phyloP scores from a whole-genome alignment of 2,113 vertebrate species.

The Siniperca chuatsi region DNA sequence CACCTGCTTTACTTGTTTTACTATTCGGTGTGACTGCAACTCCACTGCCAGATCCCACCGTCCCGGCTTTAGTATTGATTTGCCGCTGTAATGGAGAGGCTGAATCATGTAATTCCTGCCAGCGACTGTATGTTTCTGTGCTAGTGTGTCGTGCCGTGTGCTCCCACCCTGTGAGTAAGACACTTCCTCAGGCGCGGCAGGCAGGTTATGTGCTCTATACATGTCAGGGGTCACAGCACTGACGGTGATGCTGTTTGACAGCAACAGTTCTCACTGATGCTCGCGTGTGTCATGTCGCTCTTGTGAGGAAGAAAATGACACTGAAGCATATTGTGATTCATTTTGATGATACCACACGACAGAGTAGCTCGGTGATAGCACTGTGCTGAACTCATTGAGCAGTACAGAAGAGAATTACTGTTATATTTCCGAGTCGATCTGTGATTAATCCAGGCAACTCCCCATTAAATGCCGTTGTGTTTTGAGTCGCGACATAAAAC shows the following conservation, averaged over 20 bases:
- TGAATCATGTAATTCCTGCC: conserved; percentile 50
- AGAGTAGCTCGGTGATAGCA: neutral
- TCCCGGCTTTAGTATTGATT: conserved; percentile 47
- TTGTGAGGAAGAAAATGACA: conserved; percentile 20
- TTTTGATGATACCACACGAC: neutral
- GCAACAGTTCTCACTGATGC: conserved; percentile 37
- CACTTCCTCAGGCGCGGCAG: conserved; percentile 12
- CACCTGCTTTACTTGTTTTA: neutral
- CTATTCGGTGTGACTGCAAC: conserved; percentile 4
- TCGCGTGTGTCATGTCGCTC: conserved; percentile 20
- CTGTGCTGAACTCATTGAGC: neutral
- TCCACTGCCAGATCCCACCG: conserved; percentile 19
- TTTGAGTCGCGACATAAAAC: neutral
- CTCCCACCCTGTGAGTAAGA: conserved; percentile 35
- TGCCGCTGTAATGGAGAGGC: conserved; percentile 44
- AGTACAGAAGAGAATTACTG: neutral
- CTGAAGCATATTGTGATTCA: conserved; percentile 36
- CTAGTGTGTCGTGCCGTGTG: neutral
- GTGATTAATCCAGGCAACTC: neutral
- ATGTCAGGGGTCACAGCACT: conserved; percentile 49
- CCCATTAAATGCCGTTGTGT: neutral
- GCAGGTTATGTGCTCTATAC: conserved; percentile 1
- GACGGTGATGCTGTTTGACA: conserved; percentile 51
- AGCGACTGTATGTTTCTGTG: conserved; percentile 31
- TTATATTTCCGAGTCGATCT: neutral